These are phyloP conservation scores for Clarias magur DNA, from an alignment of 2,113 vertebrate species.

Conservation along the genomic window DNA sequence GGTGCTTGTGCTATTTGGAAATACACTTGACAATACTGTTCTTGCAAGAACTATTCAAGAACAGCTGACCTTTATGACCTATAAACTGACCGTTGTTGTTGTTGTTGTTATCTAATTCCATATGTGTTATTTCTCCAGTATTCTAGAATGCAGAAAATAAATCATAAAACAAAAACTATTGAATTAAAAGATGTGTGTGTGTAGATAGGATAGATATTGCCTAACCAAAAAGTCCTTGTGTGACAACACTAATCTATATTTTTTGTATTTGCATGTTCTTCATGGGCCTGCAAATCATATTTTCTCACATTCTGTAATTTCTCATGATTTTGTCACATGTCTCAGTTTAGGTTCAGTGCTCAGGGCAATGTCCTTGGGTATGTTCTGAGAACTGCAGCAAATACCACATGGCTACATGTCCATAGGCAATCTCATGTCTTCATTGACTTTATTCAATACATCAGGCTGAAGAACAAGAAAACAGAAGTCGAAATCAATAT, in stretches of 20 bases:
- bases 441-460: slow-evolving; percentile 21
- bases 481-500: slow-evolving; percentile 32
- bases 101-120: no score
- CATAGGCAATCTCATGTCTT: slow-evolving; percentile 10
- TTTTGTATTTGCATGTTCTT: neutral
- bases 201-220: neutral
- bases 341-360: slow-evolving; percentile 19
- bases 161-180: no score
- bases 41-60: no score
- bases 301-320: neutral
- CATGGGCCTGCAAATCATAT: neutral
- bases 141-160: no score
- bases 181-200: no score
- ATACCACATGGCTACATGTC: neutral
- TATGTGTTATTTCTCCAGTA: no score
- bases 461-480: slow-evolving; percentile 2
- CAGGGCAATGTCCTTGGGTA: slow-evolving; percentile 8
- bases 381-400: slow-evolving; percentile 6
- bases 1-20: no score
- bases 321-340: slow-evolving; percentile 1
- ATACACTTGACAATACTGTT: no score
- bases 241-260: neutral
- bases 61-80: no score
- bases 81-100: no score
- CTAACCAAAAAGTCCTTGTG: neutral